A percentile compares a stretch with the other conserved stretches of the same genome.
Conservation (phyloP, 2,888 invertebrate species). For the Sussaba pulchella region DNA sequence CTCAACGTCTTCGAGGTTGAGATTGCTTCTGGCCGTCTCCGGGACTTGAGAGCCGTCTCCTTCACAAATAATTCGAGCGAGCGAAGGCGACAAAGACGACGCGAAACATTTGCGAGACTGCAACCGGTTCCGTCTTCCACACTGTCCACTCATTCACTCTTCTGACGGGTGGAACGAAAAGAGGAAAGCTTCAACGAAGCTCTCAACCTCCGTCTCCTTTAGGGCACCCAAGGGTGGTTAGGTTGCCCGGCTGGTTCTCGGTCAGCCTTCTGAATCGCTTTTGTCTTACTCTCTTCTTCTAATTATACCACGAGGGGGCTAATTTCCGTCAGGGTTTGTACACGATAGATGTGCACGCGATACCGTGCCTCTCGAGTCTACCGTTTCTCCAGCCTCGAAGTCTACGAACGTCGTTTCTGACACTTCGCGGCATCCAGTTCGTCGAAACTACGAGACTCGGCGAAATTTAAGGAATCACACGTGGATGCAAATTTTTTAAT, state of each 20-base stretch:
- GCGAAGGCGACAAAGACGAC: constrained; percentile 34
- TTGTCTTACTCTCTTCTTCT: constrained; percentile 43
- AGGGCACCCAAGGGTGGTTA: constrained; percentile 22
- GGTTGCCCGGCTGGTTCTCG: constrained; percentile 19
- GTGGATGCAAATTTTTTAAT: no score
- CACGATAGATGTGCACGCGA: constrained; percentile 18
- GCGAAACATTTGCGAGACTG: constrained; percentile 32
- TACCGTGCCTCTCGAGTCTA: constrained; percentile 7
- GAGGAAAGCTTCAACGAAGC: constrained; percentile 36
- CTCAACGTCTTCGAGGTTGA: constrained; percentile 1
- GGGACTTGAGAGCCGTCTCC: constrained; percentile 48
- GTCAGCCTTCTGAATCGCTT: constrained; percentile 17
- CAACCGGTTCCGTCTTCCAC: constrained; percentile 10
- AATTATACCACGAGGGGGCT: constrained; percentile 49
- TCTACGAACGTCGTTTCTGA: constrained; percentile 39
- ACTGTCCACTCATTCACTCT: constrained; percentile 31
- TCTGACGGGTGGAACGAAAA: constrained; percentile 13
- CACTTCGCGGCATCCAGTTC: constrained; percentile 25
- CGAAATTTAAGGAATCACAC: background rate
- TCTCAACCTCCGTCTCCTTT: constrained; percentile 37
- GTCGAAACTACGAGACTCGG: background rate
- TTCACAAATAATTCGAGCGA: constrained; percentile 47
- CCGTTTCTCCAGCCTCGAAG: constrained; percentile 22
- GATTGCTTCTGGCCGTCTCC: background rate
- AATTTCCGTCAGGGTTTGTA: constrained; percentile 51